Evolutionary conservation across 2,797 vertebrate genomes (phyloP).

Genomic region (Odontamblyopus rebecca): DNA sequence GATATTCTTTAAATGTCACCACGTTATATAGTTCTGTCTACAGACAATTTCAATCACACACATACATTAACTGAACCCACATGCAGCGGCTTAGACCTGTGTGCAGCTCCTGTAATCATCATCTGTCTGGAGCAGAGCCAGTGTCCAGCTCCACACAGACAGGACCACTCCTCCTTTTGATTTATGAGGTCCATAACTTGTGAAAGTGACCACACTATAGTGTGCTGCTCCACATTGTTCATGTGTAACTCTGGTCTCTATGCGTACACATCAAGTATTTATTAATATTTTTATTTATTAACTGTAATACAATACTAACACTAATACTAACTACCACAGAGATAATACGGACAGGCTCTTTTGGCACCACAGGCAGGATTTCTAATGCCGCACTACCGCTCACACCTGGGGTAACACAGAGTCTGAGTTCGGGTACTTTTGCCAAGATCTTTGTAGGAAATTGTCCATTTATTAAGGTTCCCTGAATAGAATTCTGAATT

Average conservation of each 20-base stretch:
- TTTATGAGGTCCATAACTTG: conserved; percentile 17
- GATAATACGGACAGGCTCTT: too few species aligned
- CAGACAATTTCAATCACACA: conserved; percentile 5
- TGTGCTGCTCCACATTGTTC: neutral
- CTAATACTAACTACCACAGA: too few species aligned
- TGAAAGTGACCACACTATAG: conserved; percentile 14
- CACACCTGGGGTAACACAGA: too few species aligned
- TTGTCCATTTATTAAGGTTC: too few species aligned
- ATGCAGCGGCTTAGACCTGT: conserved; percentile 29
- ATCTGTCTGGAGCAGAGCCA: conserved; percentile 19
- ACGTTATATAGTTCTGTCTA: neutral
- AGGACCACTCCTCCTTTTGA: conserved; percentile 13
- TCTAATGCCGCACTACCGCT: too few species aligned
- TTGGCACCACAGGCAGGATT: too few species aligned
- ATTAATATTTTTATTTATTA: too few species aligned
- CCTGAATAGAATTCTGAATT: neutral
- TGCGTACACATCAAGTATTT: too few species aligned
- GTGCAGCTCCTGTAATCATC: conserved; percentile 36
- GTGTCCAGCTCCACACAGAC: conserved; percentile 5
- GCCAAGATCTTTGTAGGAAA: too few species aligned
- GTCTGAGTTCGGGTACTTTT: too few species aligned
- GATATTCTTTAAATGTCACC: neutral
- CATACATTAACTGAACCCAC: conserved; percentile 15
- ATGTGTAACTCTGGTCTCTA: neutral
- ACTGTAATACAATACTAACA: too few species aligned